Evolutionary conservation across 2,797 vertebrate genomes (phyloP).

Genomic region (Malurus leucopterus): DNA sequence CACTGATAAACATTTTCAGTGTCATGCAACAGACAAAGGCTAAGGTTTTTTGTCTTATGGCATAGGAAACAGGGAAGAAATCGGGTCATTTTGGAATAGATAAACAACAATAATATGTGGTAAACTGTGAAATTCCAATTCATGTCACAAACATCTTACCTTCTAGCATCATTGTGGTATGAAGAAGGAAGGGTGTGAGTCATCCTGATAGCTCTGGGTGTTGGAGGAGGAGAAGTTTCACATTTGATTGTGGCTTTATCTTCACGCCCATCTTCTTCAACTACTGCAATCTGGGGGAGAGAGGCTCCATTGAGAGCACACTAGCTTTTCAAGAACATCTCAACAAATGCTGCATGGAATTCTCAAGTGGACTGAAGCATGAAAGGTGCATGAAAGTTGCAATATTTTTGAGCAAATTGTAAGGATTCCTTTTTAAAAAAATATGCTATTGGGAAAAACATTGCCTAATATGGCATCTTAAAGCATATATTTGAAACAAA

Average conservation of each 20-base stretch:
- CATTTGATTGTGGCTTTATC: conserved; percentile 99
- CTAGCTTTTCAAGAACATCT: background rate
- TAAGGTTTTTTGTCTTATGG: background rate
- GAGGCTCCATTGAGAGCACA: background rate
- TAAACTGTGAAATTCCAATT: background rate
- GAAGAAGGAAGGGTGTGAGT: conserved; percentile 95
- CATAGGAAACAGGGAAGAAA: background rate
- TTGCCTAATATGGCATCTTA: background rate
- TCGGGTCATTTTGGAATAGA: background rate
- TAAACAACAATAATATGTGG: background rate
- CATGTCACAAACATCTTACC: conserved; percentile 60
- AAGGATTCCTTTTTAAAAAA: background rate
- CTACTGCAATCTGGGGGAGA: conserved; percentile 83
- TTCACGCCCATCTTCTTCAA: conserved; percentile 93
- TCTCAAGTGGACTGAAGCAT: background rate
- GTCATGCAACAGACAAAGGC: background rate
- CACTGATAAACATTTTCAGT: background rate
- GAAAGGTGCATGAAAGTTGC: background rate
- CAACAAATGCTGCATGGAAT: background rate
- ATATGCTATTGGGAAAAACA: background rate
- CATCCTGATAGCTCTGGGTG: conserved; percentile 92
- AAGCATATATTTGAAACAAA: background rate
- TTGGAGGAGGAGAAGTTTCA: conserved; percentile 95
- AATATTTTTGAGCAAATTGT: background rate
- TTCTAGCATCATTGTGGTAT: conserved; percentile 92